Base-by-base conservation (phyloP, 2,113 vertebrate species). In the Charadrius vociferus region DNA sequence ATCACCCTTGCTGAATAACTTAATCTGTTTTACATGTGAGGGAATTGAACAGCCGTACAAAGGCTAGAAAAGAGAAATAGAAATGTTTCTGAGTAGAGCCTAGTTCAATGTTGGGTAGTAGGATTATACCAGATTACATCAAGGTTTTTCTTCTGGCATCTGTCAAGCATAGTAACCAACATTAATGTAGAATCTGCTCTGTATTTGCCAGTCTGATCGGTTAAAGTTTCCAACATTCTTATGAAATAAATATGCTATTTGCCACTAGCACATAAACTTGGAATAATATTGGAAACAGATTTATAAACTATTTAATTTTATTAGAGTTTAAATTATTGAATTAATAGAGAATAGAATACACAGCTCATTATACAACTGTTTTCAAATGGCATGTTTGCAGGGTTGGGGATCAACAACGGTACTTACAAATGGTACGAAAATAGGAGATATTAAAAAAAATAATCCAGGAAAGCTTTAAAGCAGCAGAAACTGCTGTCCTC, bases 41-140 rank as follows among this genome's bases (percentile, higher is more conserved):
- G 26, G 43, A 86, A 94, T 6, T 68, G 56, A 93, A 72, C 53
- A 93, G 81, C 47, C 19, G 0, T 19, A 83, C 55, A 92, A 93
- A 93, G 59, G 55, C 66, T 50, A 78, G 29, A 70, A n/a, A 66
- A 81, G 80, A 95, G 53, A 94, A 90, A 93, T 26, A 86, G 0
- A 68, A 62, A 81, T 30, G 68, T 53, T 87, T 71, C 53, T 55
- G 72, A 72, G 72, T 22, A 84, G 52, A 87, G 71, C n/a, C 53
- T 50, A 79, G 70, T 81, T 90, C 11, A 8, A 6, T 43, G 87
- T 19, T 45, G 66, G 82, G 73, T 89, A 83, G 59, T 9, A 68
- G 0, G 82, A 97, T 98, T 97, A 97, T 22, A 72, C 36, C 49
- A 92, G 95, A 97, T 97, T 97, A 97, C 74, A 92, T 37, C 59